A percentile compares a stretch with the other conserved stretches of the same genome.
Evolutionary conservation across 2,797 vertebrate species (phyloP).

Genomic region (Molossus alvarezi): DNA sequence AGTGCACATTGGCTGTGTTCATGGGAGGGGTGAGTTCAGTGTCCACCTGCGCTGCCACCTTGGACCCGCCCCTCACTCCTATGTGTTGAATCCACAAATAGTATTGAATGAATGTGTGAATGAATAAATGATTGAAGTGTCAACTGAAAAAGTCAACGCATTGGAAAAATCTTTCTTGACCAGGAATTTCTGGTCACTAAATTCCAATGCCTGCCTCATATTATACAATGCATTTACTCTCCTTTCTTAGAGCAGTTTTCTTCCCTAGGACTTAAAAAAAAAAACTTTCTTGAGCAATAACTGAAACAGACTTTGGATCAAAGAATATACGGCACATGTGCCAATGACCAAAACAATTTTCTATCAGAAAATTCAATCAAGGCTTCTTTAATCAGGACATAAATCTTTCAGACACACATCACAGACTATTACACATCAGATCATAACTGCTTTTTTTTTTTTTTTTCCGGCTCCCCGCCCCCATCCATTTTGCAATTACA

Average conservation of each 20-base stretch:
- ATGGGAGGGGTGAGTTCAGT: neutral
- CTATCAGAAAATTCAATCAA: slow-evolving; percentile 88
- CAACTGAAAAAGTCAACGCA: neutral
- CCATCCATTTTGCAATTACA: slow-evolving; percentile 85
- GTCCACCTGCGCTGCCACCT: neutral
- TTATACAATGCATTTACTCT: slow-evolving; percentile 38
- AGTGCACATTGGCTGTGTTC: neutral
- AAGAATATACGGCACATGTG: slow-evolving; percentile 78
- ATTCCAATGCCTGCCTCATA: slow-evolving; percentile 1
- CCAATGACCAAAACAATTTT: slow-evolving; percentile 88
- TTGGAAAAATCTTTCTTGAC: slow-evolving; percentile 41
- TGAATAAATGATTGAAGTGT: neutral
- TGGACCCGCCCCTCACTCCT: neutral
- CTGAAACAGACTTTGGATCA: slow-evolving; percentile 68
- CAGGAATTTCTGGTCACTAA: slow-evolving; percentile 64
- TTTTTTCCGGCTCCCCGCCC: neutral
- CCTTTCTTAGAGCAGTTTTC: slow-evolving; percentile 48
- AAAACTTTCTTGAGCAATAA: slow-evolving; percentile 61
- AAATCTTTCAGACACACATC: slow-evolving; percentile 88
- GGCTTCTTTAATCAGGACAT: slow-evolving; percentile 89
- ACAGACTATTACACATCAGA: slow-evolving; percentile 80
- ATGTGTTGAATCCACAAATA: slow-evolving; percentile 13
- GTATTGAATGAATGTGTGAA: neutral
- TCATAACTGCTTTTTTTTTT: slow-evolving; percentile 63
- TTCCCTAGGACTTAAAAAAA: neutral